Percentiles rank a stretch among this genome's conserved stretches.
phyloP scores from a whole-genome alignment of 2,888 invertebrate species.

The Rapana venosa region DNA sequence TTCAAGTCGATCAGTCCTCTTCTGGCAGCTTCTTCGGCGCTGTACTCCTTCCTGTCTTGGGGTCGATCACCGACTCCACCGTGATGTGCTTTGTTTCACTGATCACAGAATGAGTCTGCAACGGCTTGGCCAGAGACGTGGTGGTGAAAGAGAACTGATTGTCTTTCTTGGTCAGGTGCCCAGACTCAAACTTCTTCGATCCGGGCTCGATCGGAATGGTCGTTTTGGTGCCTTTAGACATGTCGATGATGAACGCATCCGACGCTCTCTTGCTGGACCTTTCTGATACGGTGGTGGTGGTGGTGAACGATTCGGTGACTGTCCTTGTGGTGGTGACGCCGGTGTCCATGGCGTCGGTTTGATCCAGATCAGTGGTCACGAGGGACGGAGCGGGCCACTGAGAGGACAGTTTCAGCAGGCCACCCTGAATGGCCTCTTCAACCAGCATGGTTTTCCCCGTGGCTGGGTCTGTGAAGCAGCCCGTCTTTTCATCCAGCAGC shows the following conservation, averaged over 20 bases:
- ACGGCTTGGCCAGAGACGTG: constrained; percentile 69
- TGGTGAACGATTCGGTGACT: background rate
- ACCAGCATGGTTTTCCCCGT: constrained; percentile 89
- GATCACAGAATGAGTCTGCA: constrained; percentile 65
- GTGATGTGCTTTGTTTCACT: constrained; percentile 70
- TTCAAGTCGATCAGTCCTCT: constrained; percentile 91
- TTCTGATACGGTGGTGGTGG: background rate
- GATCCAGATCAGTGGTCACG: constrained; percentile 39
- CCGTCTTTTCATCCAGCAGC: constrained; percentile 88
- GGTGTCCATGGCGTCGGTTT: constrained; percentile 39
- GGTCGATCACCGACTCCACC: constrained; percentile 75
- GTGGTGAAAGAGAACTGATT: constrained; percentile 68
- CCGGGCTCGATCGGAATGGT: constrained; percentile 52
- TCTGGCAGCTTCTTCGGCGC: constrained; percentile 86
- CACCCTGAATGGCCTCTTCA: constrained; percentile 85
- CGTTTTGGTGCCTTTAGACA: constrained; percentile 41
- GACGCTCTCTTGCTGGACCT: constrained; percentile 3
- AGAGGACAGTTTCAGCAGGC: constrained; percentile 64
- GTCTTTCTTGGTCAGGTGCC: constrained; percentile 58
- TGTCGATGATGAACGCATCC: constrained; percentile 49
- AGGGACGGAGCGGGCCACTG: constrained; percentile 62
- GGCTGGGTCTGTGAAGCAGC: constrained; percentile 86
- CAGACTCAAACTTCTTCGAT: constrained; percentile 59
- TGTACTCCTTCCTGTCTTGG: constrained; percentile 76
- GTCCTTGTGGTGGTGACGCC: constrained; percentile 15